Percentiles rank a stretch among this genome's conserved stretches.
Conservation (phyloP, 2,113 vertebrate species). For the Trochalopteron elliotii region DNA sequence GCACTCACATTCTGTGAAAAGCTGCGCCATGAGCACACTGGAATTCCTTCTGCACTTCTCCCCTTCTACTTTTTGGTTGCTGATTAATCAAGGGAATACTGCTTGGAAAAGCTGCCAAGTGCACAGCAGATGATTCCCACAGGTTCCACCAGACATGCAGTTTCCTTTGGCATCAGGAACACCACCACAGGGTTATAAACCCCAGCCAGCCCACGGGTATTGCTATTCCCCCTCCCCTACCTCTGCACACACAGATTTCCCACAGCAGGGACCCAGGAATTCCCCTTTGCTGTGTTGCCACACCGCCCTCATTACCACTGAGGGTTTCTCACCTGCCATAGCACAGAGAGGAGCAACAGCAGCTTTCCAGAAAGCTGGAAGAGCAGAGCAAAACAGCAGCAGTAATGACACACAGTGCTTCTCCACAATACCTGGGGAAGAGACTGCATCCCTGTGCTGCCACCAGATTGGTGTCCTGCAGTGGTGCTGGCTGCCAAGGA, state of each 20-base stretch:
- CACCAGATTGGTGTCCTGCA: accelerated
- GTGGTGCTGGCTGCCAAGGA: neutral
- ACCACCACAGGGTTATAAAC: neutral
- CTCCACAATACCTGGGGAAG: accelerated
- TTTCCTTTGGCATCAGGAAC: neutral
- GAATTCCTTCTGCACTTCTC: neutral
- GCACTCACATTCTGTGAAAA: accelerated
- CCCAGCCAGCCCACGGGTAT: neutral
- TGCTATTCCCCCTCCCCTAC: neutral
- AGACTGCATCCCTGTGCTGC: neutral
- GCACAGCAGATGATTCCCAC: neutral
- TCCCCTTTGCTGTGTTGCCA: neutral
- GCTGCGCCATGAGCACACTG: neutral
- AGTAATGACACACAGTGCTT: accelerated
- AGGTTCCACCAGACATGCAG: neutral
- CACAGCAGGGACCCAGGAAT: neutral
- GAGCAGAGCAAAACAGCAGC: neutral
- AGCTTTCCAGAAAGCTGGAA: neutral
- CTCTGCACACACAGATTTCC: neutral
- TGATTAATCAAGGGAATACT: neutral
- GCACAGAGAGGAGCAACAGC: neutral
- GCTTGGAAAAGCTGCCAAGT: neutral
- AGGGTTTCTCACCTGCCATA: neutral
- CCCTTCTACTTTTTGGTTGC: neutral
- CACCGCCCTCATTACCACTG: neutral